These are phyloP conservation scores for Ursus arctos DNA, from an alignment of 2,113 vertebrate species.

Conservation along the genomic window DNA sequence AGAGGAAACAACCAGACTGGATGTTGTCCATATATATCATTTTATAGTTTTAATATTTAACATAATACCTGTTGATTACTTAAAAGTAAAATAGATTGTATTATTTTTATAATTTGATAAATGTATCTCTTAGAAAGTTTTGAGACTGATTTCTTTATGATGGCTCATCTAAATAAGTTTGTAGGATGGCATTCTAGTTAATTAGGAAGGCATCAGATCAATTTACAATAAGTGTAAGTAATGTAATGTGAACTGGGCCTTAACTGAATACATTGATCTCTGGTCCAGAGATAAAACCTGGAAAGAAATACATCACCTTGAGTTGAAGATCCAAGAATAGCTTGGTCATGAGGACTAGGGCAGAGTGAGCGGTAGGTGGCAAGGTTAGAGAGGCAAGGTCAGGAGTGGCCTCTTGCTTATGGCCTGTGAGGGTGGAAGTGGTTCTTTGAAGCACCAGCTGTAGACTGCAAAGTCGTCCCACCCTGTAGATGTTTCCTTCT, in stretches of 20 bases:
- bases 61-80: not conserved
- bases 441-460: not conserved
- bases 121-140: not conserved
- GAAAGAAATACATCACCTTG: not conserved
- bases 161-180: conserved; percentile 5
- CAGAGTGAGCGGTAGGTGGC: not conserved
- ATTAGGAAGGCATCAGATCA: not conserved
- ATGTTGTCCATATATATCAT: not conserved
- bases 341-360: not conserved
- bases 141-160: not conserved
- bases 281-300: not conserved
- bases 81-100: not conserved
- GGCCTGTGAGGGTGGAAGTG: not conserved
- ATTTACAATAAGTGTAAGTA: not conserved
- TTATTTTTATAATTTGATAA: conserved; percentile 4
- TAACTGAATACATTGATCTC: not conserved
- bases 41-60: not conserved
- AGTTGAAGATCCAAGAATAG: not conserved
- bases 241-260: not conserved
- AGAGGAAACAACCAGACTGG: not conserved
- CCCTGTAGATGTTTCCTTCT: not conserved
- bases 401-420: not conserved
- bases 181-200: not conserved
- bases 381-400: not conserved
- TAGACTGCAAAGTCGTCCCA: not conserved